Evolutionary conservation across 2,113 vertebrate species (phyloP), one percentile per base, ranked within the genome.

Genomic region (Lagopus muta): DNA sequence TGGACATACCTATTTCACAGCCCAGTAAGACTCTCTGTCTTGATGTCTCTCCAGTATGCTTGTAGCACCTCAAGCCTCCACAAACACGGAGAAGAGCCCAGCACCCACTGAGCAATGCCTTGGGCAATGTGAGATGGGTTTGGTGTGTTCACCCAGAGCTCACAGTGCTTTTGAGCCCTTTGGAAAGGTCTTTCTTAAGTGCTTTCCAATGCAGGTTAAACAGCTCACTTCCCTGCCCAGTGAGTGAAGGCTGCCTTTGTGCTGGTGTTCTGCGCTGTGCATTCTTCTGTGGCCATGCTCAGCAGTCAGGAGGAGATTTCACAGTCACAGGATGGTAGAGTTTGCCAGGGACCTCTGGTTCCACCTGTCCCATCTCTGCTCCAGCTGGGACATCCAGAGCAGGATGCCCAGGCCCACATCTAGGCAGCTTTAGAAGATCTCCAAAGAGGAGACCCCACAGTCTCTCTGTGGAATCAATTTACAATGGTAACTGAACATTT

Each of bases 281-380:
- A 2, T 4, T 78, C 30, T 28, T n/a, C 17, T 8, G 1, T 36
- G 45, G 17, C 20, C 0, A 0, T 12, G 22, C 28, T 64, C 28
- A 28, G 73, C 32, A 70, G 11, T 21, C 43, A 28, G 50, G 15
- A 60, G 50, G 7, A 25, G 11, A 60, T 4, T 64, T 64, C 61
- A 64, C 36, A 40, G 61, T 64, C 61, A 40, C 17, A 64, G 36
- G 6, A 28, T 8, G 36, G 61, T 27, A 38, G 36, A 19, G 25
- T 38, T 19, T 28, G 7, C 10, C 4, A 64, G 38, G 36, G 16
- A 11, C 25, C 61, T 18, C 25, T 40, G 36, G 7, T 17, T 28
- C 36, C 38, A 58, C 16, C 61, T 64, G 38, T 8, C 27, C 7
- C 38, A 17, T 3, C 25, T 36, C 36, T 40, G 61, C 24, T 40